These are phyloP conservation scores for Chromoteleia sp. DNA, from an alignment of 2,888 invertebrate genomes.

Conservation along the genomic window DNA sequence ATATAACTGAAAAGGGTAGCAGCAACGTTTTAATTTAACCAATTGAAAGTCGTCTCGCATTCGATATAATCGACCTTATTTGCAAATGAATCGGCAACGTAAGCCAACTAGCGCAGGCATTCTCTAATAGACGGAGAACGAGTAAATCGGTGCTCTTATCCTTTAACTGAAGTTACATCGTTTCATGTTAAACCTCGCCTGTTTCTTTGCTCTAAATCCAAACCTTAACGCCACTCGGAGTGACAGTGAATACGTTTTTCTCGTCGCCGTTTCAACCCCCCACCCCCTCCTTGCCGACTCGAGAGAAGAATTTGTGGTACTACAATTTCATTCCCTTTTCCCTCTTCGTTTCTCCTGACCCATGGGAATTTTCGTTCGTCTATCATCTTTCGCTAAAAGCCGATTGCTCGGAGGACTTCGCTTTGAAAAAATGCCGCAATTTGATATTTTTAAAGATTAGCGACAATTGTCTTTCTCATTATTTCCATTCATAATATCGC, in stretches of 20 bases:
- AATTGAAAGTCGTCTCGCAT: constrained; percentile 76
- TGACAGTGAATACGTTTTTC: constrained; percentile 67
- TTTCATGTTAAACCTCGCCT: constrained; percentile 47
- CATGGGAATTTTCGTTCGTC: constrained; percentile 41
- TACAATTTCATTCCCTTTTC: constrained; percentile 50
- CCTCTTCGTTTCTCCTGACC: constrained; percentile 12
- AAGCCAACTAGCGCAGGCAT: constrained; percentile 50
- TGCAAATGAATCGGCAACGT: constrained; percentile 77
- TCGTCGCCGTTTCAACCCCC: constrained; percentile 25
- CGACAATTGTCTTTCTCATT: constrained; percentile 16
- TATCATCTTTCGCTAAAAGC: constrained; percentile 54
- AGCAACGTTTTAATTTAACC: constrained; percentile 67
- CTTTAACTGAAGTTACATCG: constrained; percentile 67
- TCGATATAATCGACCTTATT: constrained; percentile 80
- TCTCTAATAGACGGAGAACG: constrained; percentile 32
- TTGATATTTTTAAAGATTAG: constrained; percentile 32
- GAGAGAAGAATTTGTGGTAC: constrained; percentile 58
- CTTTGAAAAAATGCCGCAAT: constrained; percentile 20
- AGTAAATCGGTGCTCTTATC: constrained; percentile 42
- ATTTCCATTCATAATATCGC: constrained; percentile 14
- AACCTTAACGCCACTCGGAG: constrained; percentile 49
- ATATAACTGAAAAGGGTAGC: constrained; percentile 53
- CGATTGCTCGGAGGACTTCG: constrained; percentile 36
- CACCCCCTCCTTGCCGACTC: constrained; percentile 18
- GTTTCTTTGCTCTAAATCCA: constrained; percentile 57